Percentiles rank a stretch among this genome's conserved stretches.
phyloP scores from a whole-genome alignment of 2,888 invertebrate species.

The Cataglyphis cursor region DNA sequence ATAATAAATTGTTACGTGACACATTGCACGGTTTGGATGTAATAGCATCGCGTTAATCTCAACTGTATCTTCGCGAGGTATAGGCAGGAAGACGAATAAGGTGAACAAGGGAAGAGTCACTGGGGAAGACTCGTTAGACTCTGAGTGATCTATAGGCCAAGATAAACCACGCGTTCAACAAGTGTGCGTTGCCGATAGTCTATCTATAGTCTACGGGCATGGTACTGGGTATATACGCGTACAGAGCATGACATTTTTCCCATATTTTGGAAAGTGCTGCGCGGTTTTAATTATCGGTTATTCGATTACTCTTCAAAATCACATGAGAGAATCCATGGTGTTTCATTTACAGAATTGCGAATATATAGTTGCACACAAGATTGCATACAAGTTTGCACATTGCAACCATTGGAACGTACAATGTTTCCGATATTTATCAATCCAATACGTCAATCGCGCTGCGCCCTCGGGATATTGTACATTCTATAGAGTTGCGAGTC shows the following conservation, averaged over 20 bases:
- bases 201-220: slow-evolving; percentile 49
- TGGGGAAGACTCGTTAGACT: slow-evolving; percentile 73
- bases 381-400: not conserved
- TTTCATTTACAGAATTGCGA: slow-evolving; percentile 12
- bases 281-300: slow-evolving; percentile 18
- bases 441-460: slow-evolving; percentile 49
- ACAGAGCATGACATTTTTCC: slow-evolving; percentile 33
- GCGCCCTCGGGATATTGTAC: slow-evolving; percentile 36
- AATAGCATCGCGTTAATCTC: slow-evolving; percentile 28
- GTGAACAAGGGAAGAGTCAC: slow-evolving; percentile 36
- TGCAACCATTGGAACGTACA: slow-evolving; percentile 31
- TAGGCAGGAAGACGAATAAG: slow-evolving; percentile 9
- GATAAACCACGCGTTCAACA: slow-evolving; percentile 87
- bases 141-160: slow-evolving; percentile 85
- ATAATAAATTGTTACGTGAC: not conserved
- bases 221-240: not conserved
- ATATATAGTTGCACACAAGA: not conserved
- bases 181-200: slow-evolving; percentile 85
- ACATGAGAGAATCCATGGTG: not conserved
- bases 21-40: not conserved
- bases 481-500: slow-evolving; percentile 42
- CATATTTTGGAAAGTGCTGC: slow-evolving; percentile 12
- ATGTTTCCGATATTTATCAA: slow-evolving; percentile 47
- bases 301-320: not conserved
- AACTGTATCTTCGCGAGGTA: not conserved